Base-by-base conservation (phyloP, 1,140 invertebrate species). In the Branchinecta lynchi region DNA sequence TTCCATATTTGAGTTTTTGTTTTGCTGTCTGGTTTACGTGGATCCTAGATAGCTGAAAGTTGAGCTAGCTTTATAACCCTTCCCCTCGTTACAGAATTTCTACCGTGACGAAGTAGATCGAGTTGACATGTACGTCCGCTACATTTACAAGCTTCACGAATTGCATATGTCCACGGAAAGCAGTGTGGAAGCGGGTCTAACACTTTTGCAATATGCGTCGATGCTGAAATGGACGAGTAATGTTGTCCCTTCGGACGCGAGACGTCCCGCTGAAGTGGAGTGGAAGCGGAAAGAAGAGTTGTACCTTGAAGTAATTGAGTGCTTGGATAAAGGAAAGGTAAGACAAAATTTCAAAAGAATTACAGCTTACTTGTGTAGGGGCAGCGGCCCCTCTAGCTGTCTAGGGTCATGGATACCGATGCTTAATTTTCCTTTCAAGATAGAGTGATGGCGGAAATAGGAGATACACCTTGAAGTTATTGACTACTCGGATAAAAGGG, bases 91-190 rank as follows among this genome's bases (percentile, higher is more conserved):
- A 51, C 81, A 93, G 88, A 94, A 96, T 76, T 98, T 97, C 77
- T 98, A 97, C 80, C 93, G 96, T 78, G 92, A 93, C 77, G 93
- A 81, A 73, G 70, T 72, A 17, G 91, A 94, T 75, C 85, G 94
- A 44, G 90, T 93, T 74, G 93, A 96, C 78, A 94, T 98, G 89
- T 98, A 97, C 78, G 80, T 98, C 43, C 85, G 93, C 66, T 98
- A 98, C 77, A 92, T 98, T 67, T 95, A 98, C 80, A 97, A 97
- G 78, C 80, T 98, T 15, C 93, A 95, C 77, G 91, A 95, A 76
- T 82, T 98, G 10, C 95, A 98, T 78, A 80, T 95, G 8, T 87
- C 88, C 43, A 91, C 92, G 21, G 93, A 96, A 70, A 98, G 98
- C 78, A 96, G 87, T 75, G 91, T 93, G 0, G 96, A 99, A 81